A percentile compares a stretch with the other conserved stretches of the same genome.
Conservation (phyloP, 2,888 invertebrate species). For the Ennomos erosarius region DNA sequence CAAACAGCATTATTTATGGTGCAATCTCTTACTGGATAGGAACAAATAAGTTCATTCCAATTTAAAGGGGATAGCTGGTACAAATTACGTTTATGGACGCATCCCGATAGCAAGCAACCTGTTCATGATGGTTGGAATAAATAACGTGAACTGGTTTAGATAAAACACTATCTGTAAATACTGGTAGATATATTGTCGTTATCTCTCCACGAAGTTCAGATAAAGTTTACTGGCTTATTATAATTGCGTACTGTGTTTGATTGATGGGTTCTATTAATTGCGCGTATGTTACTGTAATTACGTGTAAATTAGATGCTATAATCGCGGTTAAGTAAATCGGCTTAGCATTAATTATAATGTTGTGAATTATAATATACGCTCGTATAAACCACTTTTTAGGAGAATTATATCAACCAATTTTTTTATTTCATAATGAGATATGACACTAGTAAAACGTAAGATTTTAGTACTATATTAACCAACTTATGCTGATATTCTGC, state of each 20-base stretch:
- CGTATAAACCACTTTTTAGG: no score
- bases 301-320: constrained; percentile 32
- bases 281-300: constrained; percentile 33
- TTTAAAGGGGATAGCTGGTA: constrained; percentile 71
- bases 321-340: constrained; percentile 9
- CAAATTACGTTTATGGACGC: constrained; percentile 79
- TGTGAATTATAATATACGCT: no score
- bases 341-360: no score
- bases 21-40: constrained; percentile 58
- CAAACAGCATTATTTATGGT: constrained; percentile 61
- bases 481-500: no score
- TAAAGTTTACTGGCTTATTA: constrained; percentile 49
- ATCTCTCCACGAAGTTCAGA: constrained; percentile 61
- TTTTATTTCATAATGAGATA: no score
- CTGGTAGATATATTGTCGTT: constrained; percentile 71
- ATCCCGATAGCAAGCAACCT: constrained; percentile 72
- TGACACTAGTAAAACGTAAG: no score
- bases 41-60: constrained; percentile 77
- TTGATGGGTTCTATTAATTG: constrained; percentile 44
- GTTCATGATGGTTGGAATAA: constrained; percentile 76
- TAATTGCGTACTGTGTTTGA: constrained; percentile 56
- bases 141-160: constrained; percentile 77
- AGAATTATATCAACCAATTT: no score
- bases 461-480: no score
- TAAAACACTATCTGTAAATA: constrained; percentile 79